Evolutionary conservation across 1,140 invertebrate genomes (phyloP).

Genomic region (Goniozus legneri): DNA sequence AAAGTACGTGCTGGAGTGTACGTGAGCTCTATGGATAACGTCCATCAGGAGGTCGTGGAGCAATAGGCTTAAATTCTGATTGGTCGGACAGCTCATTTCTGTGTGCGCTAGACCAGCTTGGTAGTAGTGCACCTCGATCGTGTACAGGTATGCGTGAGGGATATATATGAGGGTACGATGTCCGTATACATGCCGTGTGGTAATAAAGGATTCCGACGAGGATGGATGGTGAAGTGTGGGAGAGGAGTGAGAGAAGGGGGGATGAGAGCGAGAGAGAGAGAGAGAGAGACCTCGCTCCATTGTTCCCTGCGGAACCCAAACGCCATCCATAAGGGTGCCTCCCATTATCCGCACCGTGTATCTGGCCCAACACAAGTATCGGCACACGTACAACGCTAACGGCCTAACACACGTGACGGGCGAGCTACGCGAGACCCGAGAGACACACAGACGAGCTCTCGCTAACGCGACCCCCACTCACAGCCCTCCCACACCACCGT

Average conservation of each 20-base stretch:
- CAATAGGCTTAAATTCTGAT: constrained; percentile 48
- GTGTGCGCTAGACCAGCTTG: too few relatives aligned
- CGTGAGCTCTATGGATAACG: too few relatives aligned
- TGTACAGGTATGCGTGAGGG: constrained; percentile 2
- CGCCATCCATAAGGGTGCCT: constrained; percentile 45
- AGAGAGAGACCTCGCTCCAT: constrained; percentile 33
- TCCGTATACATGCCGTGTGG: constrained; percentile 29
- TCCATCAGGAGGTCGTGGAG: constrained; percentile 38
- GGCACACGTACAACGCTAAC: too few relatives aligned
- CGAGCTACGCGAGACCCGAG: neutral
- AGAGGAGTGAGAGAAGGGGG: too few relatives aligned
- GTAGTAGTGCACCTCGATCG: too few relatives aligned
- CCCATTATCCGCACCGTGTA: constrained; percentile 43
- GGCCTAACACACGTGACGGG: too few relatives aligned
- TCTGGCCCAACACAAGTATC: constrained; percentile 11
- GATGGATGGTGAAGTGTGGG: constrained; percentile 41
- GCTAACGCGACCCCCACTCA: neutral
- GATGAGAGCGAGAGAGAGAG: too few relatives aligned
- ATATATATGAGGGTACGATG: constrained; percentile 15
- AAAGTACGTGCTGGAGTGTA: too few relatives aligned
- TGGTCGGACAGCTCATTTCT: constrained; percentile 42
- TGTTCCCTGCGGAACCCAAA: constrained; percentile 44
- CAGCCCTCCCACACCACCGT: constrained; percentile 2
- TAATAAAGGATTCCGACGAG: constrained; percentile 52
- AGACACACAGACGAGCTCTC: neutral